Evolutionary conservation across 30 jellyfish, hydroid and myxozoan species (phyloP).

Genomic region (Aurelia aurita): DNA sequence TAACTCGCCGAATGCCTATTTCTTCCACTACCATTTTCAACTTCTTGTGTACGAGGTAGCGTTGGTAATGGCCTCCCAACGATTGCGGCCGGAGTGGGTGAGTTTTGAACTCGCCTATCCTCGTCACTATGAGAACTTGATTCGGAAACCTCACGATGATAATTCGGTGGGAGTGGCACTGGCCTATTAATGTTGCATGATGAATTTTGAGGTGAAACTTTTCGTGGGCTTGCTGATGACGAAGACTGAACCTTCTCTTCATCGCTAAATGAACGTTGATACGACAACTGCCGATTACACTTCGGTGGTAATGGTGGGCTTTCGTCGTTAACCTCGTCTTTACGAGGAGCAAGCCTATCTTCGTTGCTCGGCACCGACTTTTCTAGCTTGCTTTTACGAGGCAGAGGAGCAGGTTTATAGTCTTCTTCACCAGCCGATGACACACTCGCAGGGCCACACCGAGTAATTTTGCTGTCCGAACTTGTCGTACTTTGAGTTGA

Average conservation of each 20-base stretch:
- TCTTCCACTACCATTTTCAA: not conserved
- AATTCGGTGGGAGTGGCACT: conserved; percentile 20
- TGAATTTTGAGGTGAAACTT: not conserved
- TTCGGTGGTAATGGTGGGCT: conserved; percentile 1
- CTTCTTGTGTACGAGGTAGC: not conserved
- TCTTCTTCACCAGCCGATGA: not conserved
- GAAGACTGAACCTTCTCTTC: not conserved
- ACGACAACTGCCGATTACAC: conserved; percentile 12
- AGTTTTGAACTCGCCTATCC: not conserved
- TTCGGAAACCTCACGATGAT: conserved; percentile 18
- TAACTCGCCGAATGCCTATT: not conserved
- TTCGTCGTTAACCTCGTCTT: too few species aligned
- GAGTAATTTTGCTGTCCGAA: not conserved
- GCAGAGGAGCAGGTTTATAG: conserved; percentile 28
- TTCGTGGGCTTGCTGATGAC: not conserved
- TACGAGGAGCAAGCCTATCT: not conserved
- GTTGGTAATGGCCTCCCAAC: not conserved
- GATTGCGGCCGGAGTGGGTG: not conserved
- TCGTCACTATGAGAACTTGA: conserved; percentile 22
- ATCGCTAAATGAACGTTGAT: conserved; percentile 12
- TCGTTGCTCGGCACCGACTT: not conserved
- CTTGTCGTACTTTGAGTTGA: not conserved
- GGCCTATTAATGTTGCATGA: not conserved
- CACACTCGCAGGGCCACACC: conserved; percentile 5
- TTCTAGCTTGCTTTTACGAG: conserved; percentile 24